Evolutionary conservation across 2,797 vertebrate species (phyloP).

Genomic region (Cirrhinus molitorella): DNA sequence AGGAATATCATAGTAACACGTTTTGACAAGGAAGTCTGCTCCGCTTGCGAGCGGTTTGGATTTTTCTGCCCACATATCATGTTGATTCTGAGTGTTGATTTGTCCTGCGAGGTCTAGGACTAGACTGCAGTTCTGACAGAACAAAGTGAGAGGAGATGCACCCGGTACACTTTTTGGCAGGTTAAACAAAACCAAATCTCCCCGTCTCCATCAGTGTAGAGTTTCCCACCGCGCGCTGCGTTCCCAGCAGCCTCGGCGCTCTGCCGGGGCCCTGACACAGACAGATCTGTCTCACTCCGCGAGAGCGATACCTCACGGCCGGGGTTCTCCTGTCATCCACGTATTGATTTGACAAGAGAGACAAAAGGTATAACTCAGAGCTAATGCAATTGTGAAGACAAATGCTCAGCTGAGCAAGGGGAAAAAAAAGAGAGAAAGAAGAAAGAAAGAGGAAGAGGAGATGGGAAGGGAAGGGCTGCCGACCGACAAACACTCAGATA

Average conservation of each 20-base stretch:
- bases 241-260: constrained; percentile 54
- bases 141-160: constrained; percentile 42
- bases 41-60: constrained; percentile 3
- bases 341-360: constrained; percentile 66
- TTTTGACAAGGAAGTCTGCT: constrained; percentile 28
- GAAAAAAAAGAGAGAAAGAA: constrained; percentile 35
- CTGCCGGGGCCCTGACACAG: constrained; percentile 56
- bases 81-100: constrained; percentile 26
- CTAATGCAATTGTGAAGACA: constrained; percentile 66
- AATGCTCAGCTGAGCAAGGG: constrained; percentile 62
- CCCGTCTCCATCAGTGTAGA: constrained; percentile 38
- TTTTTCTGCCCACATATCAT: constrained; percentile 21
- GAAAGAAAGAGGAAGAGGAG: constrained; percentile 13
- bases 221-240: constrained; percentile 40
- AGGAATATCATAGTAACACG: neutral
- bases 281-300: constrained; percentile 58
- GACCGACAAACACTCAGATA: constrained; percentile 41
- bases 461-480: constrained; percentile 42
- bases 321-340: constrained; percentile 63
- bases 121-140: constrained; percentile 42
- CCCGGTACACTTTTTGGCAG: constrained; percentile 46
- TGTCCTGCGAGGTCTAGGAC: constrained; percentile 36
- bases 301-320: constrained; percentile 64
- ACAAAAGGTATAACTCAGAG: constrained; percentile 64
- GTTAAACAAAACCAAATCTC: constrained; percentile 49